Base-by-base conservation (phyloP, 1,140 invertebrate species). In the Colletes gigas region DNA sequence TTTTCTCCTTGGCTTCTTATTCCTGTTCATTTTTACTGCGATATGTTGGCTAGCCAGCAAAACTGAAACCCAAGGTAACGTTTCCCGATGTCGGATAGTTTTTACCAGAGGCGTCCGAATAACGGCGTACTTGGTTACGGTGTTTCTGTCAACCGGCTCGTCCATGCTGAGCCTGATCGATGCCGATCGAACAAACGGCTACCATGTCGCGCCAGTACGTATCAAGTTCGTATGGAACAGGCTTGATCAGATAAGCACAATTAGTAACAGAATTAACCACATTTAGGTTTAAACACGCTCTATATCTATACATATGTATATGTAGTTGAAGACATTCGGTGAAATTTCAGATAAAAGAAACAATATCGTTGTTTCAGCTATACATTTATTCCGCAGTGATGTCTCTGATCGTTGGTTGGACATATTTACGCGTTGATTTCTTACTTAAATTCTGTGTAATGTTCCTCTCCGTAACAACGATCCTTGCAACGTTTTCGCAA, bases 371-470 rank as follows among this genome's bases (percentile, higher is more conserved):
- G 82, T 89, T 94, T 55, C 94, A 97, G 96, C 96, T 96, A 9
- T 98, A 97, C 89, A 88, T 97, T 0, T 96, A 97, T 89, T 97
- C 97, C 82, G 96, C 97, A 62, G 96, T 97, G 44, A 93, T 98
- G 47, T 96, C 96, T 0, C 88, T 98, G 62, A 94, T 97, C 0
- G 95, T 96, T 0, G 97, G 97, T 82, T 98, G 97, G 65, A 96
- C 97, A 14, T 98, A 98, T 92, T 94, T 98, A 7, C 94, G 97
- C 67, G 95, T 97, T 9, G 97, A 96, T 44, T 98, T 97, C 87
- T 93, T 98, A 4, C 91, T 98, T 7, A 99, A 98, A 92, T 90
- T 98, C 3, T 86, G 95, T 17, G 92, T 97, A 63, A 98, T 98
- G 97, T 81, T 96, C 14, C n/a, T 95, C 5, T 96, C 96, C 1